phyloP scores from a whole-genome alignment of 1,140 invertebrate genomes.

The Aphelinus certus region DNA sequence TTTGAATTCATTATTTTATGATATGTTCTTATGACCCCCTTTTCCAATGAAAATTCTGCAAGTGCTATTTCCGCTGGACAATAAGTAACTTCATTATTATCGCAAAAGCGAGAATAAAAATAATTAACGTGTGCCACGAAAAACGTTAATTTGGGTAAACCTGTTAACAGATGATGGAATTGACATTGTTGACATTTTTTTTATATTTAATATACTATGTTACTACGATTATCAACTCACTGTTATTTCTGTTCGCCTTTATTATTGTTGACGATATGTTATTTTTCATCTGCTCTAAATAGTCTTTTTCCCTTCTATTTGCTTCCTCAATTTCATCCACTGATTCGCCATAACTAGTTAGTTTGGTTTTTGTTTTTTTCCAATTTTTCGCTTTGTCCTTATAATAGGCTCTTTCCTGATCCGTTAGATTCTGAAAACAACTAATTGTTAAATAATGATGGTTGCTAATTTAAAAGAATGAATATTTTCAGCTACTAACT shows the following conservation, averaged over 20 bases:
- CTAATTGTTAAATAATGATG: neutral
- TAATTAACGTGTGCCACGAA: constrained; percentile 63
- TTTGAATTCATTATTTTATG: constrained; percentile 65
- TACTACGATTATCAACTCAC: neutral
- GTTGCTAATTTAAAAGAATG: neutral
- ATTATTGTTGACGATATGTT: constrained; percentile 14
- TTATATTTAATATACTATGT: neutral
- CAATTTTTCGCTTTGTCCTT: constrained; percentile 23
- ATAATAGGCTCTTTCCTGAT: constrained; percentile 6
- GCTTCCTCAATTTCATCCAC: neutral
- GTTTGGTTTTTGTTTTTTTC: neutral
- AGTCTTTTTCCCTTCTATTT: neutral
- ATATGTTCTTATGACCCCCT: constrained; percentile 65
- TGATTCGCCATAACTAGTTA: neutral
- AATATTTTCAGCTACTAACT: constrained; percentile 30
- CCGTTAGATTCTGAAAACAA: constrained; percentile 15
- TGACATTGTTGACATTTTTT: neutral
- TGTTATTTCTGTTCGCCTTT: constrained; percentile 11
- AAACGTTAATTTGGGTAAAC: constrained; percentile 45
- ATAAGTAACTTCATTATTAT: constrained; percentile 46
- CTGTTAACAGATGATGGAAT: constrained; percentile 9
- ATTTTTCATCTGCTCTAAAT: constrained; percentile 13
- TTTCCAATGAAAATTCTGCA: constrained; percentile 62
- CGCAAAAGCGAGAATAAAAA: constrained; percentile 50
- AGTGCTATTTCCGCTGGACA: constrained; percentile 62